Conservation (phyloP, 2,797 vertebrate genomes). For the Mus minutoides region DNA sequence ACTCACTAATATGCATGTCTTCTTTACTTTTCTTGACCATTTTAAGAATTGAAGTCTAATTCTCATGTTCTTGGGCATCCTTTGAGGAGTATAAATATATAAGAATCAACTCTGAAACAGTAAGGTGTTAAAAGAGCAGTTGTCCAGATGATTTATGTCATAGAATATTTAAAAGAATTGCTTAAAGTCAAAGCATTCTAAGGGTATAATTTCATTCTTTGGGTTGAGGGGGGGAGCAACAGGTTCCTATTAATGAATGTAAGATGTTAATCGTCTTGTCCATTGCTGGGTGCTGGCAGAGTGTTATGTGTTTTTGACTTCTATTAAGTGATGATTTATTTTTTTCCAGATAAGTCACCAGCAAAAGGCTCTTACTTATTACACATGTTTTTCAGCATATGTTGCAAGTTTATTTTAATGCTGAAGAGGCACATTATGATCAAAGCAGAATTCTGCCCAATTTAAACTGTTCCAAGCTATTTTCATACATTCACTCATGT, state of each 20-base stretch:
- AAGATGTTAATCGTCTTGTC: constrained; percentile 8
- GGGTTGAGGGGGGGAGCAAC: constrained; percentile 2
- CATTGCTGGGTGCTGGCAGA: constrained; percentile 12
- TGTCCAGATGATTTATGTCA: constrained; percentile 31
- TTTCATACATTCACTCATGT: constrained; percentile 85
- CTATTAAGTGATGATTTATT: constrained; percentile 78
- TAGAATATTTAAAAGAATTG: constrained; percentile 44
- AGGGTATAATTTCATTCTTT: constrained; percentile 1
- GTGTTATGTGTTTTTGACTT: constrained; percentile 64
- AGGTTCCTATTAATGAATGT: constrained; percentile 14
- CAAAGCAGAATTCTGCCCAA: constrained; percentile 84
- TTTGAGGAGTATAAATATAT: constrained; percentile 13
- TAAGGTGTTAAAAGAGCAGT: background rate
- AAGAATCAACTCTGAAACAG: constrained; percentile 6
- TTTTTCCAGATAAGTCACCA: constrained; percentile 77
- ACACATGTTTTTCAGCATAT: constrained; percentile 85
- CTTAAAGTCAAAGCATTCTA: background rate
- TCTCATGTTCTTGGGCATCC: background rate
- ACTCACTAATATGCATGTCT: background rate
- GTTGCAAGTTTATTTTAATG: constrained; percentile 86
- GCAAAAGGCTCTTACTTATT: constrained; percentile 81
- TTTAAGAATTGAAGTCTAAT: constrained; percentile 3
- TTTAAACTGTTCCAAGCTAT: constrained; percentile 85
- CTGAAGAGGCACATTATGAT: constrained; percentile 85
- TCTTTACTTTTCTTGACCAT: constrained; percentile 13